A percentile compares a stretch with the other conserved stretches of the same genome.
phyloP scores from a whole-genome alignment of 2,113 vertebrate genomes.

The Apodemus sylvaticus region DNA sequence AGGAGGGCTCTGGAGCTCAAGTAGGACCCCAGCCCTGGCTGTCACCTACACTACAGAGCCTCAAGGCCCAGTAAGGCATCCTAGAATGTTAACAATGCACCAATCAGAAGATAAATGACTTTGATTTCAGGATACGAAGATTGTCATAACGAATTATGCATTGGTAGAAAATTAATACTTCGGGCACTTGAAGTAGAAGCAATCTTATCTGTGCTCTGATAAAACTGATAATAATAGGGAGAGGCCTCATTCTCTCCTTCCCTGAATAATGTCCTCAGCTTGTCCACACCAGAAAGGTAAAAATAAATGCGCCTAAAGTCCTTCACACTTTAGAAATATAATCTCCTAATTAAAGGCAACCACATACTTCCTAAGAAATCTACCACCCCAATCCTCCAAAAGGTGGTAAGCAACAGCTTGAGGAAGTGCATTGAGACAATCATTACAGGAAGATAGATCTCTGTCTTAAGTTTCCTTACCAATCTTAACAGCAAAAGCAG shows the following conservation, averaged over 20 bases:
- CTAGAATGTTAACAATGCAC: not conserved
- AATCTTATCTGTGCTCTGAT: not conserved
- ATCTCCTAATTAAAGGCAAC: constrained; percentile 57
- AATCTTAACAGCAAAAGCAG: constrained; percentile 50
- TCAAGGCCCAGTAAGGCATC: not conserved
- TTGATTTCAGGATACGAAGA: not conserved
- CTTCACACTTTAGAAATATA: not conserved
- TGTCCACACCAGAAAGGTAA: not conserved
- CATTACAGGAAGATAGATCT: constrained; percentile 33
- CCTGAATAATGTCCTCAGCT: not conserved
- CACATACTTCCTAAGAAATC: not conserved
- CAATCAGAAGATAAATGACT: not conserved
- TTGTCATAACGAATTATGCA: not conserved
- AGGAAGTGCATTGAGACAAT: not conserved
- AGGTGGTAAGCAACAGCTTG: not conserved
- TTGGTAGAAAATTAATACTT: not conserved
- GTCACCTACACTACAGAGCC: not conserved
- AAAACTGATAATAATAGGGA: not conserved
- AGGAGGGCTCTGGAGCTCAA: not conserved
- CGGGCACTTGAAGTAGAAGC: not conserved
- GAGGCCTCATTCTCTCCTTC: not conserved
- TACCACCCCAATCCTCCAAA: not conserved
- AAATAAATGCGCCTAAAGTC: not conserved
- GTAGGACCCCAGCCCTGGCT: not conserved
- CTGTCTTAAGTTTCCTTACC: constrained; percentile 9